Percentiles rank a stretch among this genome's conserved stretches.
Conservation (phyloP, 2,888 invertebrate genomes). For the Brenthis hecate region DNA sequence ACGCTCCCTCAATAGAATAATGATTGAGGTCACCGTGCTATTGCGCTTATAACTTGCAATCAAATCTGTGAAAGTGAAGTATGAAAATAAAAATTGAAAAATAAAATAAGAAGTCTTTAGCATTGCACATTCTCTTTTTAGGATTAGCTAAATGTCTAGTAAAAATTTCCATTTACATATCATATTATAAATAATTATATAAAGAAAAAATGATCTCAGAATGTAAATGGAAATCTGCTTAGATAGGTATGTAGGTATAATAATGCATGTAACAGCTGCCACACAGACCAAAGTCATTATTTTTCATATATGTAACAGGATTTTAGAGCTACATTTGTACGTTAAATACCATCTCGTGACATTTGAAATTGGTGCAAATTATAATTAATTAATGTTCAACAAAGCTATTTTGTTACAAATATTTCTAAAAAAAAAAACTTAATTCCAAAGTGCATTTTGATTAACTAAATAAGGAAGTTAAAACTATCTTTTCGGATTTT, state of each 20-base stretch:
- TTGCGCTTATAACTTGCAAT: slow-evolving; percentile 55
- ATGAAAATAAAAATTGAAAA: slow-evolving; percentile 73
- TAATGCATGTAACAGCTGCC: slow-evolving; percentile 79
- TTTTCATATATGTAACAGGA: slow-evolving; percentile 47
- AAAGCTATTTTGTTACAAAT: slow-evolving; percentile 27
- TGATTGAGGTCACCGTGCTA: slow-evolving; percentile 64
- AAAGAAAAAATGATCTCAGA: neutral
- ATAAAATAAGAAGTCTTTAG: slow-evolving; percentile 77
- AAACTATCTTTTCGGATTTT: no score
- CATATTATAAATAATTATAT: slow-evolving; percentile 1
- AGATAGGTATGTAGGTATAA: slow-evolving; percentile 59
- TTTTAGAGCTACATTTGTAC: slow-evolving; percentile 39
- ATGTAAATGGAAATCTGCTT: slow-evolving; percentile 71
- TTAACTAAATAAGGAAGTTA: neutral
- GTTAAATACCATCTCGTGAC: slow-evolving; percentile 45
- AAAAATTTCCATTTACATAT: slow-evolving; percentile 64
- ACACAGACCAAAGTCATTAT: slow-evolving; percentile 70
- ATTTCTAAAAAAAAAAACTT: slow-evolving; percentile 1
- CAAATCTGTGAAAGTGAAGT: slow-evolving; percentile 71
- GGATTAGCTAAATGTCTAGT: slow-evolving; percentile 73
- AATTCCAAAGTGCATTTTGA: slow-evolving; percentile 21
- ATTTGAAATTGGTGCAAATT: slow-evolving; percentile 72
- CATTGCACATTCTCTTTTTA: slow-evolving; percentile 81
- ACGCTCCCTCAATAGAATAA: slow-evolving; percentile 53
- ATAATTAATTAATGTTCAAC: slow-evolving; percentile 44